Conservation (phyloP, 2,888 invertebrate genomes). For the Griposia aprilina region DNA sequence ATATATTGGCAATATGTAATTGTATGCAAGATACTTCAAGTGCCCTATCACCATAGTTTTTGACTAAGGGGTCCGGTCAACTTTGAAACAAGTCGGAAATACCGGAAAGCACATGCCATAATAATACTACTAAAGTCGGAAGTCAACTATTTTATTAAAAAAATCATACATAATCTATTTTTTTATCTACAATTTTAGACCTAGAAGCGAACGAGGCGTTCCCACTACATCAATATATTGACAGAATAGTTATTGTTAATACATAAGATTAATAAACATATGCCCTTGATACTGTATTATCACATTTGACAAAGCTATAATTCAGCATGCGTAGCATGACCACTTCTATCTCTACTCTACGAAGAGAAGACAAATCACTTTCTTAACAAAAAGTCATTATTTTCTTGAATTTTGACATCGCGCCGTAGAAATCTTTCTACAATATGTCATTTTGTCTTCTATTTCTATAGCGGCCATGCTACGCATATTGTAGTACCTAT, state of each 20-base stretch:
- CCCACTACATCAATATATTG: neutral
- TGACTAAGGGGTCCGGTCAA: neutral
- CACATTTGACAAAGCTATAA: slow-evolving; percentile 18
- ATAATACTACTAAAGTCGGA: neutral
- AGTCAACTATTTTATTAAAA: slow-evolving; percentile 16
- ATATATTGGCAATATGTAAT: neutral
- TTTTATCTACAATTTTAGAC: slow-evolving; percentile 30
- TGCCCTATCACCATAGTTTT: neutral
- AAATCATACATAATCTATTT: slow-evolving; percentile 39
- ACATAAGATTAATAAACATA: neutral
- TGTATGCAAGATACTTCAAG: neutral
- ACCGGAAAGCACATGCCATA: neutral
- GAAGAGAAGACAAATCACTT: too few relatives aligned
- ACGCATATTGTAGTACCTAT: too few relatives aligned
- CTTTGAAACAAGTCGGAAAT: neutral
- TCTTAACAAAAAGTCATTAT: too few relatives aligned
- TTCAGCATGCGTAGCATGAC: neutral
- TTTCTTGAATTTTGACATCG: too few relatives aligned
- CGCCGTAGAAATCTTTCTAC: too few relatives aligned
- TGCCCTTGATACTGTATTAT: slow-evolving; percentile 14
- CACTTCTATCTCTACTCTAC: too few relatives aligned
- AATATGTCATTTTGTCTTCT: too few relatives aligned
- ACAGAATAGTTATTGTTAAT: slow-evolving; percentile 10
- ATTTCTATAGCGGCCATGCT: too few relatives aligned
- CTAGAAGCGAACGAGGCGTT: slow-evolving; percentile 31